Percentiles rank a stretch among this genome's conserved stretches.
These are phyloP conservation scores for Hypanus sabinus DNA, from an alignment of 2,113 vertebrate genomes.

Conservation along the genomic window DNA sequence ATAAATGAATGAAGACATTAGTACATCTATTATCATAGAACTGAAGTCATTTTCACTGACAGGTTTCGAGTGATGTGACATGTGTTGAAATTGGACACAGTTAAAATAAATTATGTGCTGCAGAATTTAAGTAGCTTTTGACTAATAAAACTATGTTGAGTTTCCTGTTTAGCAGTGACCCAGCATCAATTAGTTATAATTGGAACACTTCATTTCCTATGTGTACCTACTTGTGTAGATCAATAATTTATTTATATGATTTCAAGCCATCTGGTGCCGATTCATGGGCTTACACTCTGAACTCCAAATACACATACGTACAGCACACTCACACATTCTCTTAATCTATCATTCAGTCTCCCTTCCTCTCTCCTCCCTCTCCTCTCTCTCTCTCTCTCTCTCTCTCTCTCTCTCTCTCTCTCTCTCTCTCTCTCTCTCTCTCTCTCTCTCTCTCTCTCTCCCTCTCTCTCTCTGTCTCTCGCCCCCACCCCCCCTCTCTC, in stretches of 20 bases:
- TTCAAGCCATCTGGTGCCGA: neutral
- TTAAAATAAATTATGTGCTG: neutral
- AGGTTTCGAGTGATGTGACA: neutral
- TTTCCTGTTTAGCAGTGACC: neutral
- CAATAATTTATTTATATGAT: slow-evolving; percentile 12
- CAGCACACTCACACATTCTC: neutral
- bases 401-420: no score
- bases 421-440: no score
- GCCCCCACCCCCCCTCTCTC: no score
- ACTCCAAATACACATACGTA: neutral
- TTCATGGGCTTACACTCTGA: neutral
- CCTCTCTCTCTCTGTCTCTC: no score
- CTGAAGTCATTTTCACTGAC: neutral
- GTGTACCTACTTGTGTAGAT: neutral
- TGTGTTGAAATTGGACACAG: neutral
- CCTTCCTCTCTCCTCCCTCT: no score
- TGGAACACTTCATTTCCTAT: neutral
- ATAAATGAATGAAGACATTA: neutral
- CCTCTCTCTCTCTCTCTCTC: neutral
- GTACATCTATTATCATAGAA: neutral
- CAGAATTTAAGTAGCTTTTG: neutral
- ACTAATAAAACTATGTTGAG: neutral
- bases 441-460: neutral
- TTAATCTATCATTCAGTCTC: no score
- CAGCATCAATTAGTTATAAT: neutral